Conservation (phyloP, 2,113 vertebrate genomes). For the Trichomycterus rosablanca region DNA sequence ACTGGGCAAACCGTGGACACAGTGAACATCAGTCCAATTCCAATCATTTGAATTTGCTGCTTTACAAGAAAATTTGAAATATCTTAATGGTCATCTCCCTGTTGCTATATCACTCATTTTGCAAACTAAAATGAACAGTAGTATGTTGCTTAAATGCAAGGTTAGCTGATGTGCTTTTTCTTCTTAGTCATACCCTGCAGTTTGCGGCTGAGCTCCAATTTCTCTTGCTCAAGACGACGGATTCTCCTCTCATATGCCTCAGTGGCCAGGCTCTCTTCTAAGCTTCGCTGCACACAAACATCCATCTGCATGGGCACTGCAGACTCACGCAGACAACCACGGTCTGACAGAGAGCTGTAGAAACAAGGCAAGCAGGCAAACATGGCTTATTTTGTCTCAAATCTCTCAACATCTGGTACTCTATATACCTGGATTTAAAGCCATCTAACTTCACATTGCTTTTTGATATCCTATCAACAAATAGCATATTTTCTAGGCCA, state of each 20-base stretch:
- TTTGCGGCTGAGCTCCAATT: constrained; percentile 90
- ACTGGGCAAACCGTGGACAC: no score
- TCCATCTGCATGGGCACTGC: constrained; percentile 77
- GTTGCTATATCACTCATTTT: no score
- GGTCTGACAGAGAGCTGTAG: constrained; percentile 83
- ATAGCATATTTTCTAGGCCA: background rate
- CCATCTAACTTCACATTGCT: background rate
- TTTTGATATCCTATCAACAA: background rate
- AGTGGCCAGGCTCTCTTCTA: constrained; percentile 90
- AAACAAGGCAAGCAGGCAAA: background rate
- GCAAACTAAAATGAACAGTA: no score
- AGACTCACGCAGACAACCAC: constrained; percentile 80
- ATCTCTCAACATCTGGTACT: background rate
- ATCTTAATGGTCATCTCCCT: no score
- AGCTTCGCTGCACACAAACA: constrained; percentile 78
- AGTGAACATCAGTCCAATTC: no score
- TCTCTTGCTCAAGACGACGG: constrained; percentile 92
- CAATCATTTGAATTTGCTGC: no score
- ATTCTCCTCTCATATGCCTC: constrained; percentile 96
- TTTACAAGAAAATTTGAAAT: no score
- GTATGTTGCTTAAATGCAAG: no score
- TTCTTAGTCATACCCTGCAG: no score
- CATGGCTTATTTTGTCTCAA: background rate
- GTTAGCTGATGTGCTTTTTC: no score
- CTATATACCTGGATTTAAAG: background rate